phyloP scores from a whole-genome alignment of 2,888 invertebrate genomes.

The Bombylius major region DNA sequence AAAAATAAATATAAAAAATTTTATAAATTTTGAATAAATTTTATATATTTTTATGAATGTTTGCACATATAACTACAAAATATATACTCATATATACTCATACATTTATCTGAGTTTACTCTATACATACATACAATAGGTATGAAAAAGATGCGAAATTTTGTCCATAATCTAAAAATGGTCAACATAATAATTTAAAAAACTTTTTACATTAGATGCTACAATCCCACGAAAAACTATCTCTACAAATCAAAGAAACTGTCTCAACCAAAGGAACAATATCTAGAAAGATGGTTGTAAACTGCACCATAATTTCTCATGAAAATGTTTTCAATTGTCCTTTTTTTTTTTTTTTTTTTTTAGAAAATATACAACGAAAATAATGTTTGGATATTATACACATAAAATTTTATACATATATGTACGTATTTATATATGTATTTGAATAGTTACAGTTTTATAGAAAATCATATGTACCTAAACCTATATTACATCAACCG shows the following conservation, averaged over 20 bases:
- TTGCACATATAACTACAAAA: no score
- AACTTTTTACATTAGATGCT: slow-evolving; percentile 4
- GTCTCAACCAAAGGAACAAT: neutral
- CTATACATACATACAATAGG: no score
- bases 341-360: neutral
- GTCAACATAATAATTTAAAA: slow-evolving; percentile 3
- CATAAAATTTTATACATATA: no score
- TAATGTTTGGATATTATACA: neutral
- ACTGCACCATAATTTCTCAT: slow-evolving; percentile 2
- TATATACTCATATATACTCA: no score
- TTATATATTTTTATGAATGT: no score
- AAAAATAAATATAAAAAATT: no score
- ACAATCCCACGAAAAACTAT: slow-evolving; percentile 1
- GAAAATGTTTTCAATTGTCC: slow-evolving; percentile 6
- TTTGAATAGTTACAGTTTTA: no score
- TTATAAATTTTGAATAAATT: no score
- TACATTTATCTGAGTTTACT: neutral
- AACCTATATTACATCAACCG: no score
- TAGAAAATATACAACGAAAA: neutral
- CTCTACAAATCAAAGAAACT: slow-evolving; percentile 8
- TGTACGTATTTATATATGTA: no score
- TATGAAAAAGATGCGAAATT: no score
- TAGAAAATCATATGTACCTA: no score
- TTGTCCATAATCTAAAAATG: neutral
- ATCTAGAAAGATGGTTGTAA: neutral